A percentile compares a stretch with the other conserved stretches of the same genome.
These are phyloP conservation scores for Bombus vancouverensis DNA, from an alignment of 1,140 invertebrate genomes.

Conservation along the genomic window DNA sequence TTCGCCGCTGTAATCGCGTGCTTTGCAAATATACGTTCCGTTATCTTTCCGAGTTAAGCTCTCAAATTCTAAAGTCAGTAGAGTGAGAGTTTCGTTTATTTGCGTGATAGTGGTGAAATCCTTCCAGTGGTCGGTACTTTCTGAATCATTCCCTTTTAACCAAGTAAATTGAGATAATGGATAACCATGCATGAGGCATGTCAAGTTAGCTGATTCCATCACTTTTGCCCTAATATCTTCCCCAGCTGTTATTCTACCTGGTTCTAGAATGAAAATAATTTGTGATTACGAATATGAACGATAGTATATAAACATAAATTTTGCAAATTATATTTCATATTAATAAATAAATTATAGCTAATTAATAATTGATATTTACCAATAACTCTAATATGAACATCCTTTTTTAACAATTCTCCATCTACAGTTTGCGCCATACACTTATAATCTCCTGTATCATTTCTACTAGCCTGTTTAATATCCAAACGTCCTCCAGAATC, in stretches of 20 bases:
- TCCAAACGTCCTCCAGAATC: constrained; percentile 76
- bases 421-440: constrained; percentile 79
- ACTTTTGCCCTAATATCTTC: constrained; percentile 82
- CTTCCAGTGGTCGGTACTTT: constrained; percentile 79
- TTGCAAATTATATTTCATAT: neutral
- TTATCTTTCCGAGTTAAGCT: constrained; percentile 86
- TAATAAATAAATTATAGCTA: neutral
- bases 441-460: constrained; percentile 84
- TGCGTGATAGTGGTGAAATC: constrained; percentile 73
- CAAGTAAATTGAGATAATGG: constrained; percentile 84
- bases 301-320: constrained; percentile 2
- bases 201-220: constrained; percentile 80
- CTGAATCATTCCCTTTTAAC: constrained; percentile 83
- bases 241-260: constrained; percentile 81
- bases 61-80: constrained; percentile 83
- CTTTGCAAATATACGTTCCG: constrained; percentile 85
- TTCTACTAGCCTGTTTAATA: constrained; percentile 81
- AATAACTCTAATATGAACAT: constrained; percentile 77
- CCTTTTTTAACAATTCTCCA: constrained; percentile 74
- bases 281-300: neutral
- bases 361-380: constrained; percentile 62
- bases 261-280: constrained; percentile 74
- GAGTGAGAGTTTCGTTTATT: constrained; percentile 84
- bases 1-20: constrained; percentile 71
- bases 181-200: constrained; percentile 84